These are phyloP conservation scores for Trachops cirrhosus DNA, from an alignment of 2,797 vertebrate genomes.

Conservation along the genomic window DNA sequence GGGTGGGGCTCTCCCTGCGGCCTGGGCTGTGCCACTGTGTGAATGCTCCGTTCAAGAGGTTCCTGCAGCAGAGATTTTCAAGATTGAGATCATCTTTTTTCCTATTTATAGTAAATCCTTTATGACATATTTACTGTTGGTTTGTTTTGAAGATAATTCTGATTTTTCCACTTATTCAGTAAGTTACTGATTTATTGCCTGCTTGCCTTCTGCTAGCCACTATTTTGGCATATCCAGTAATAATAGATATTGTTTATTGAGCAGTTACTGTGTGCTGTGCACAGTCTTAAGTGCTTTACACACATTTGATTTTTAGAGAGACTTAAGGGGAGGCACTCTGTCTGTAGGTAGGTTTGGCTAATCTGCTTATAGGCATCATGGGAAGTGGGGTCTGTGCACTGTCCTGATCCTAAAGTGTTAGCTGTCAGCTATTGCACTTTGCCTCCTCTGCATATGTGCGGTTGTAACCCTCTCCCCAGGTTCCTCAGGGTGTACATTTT, in stretches of 20 bases:
- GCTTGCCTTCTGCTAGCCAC: not conserved
- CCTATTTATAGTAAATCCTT: not conserved
- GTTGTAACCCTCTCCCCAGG: not conserved
- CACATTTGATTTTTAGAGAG: not conserved
- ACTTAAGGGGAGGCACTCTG: not conserved
- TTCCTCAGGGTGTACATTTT: not conserved
- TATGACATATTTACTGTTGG: not conserved
- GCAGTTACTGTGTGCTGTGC: not conserved
- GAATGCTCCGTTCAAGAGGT: not conserved
- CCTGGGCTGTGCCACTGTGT: not conserved
- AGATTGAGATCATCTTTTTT: not conserved
- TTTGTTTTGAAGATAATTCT: not conserved
- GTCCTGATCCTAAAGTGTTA: not conserved
- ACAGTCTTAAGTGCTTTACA: not conserved
- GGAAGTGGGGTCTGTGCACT: not conserved
- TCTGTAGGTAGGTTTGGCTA: not conserved
- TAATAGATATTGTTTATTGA: not conserved
- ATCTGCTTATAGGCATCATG: not conserved
- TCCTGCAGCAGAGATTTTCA: not conserved
- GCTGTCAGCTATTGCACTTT: not conserved
- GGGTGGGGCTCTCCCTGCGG: not conserved
- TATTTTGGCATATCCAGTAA: not conserved
- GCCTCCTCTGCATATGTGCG: not conserved
- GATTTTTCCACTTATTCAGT: not conserved
- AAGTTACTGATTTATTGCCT: not conserved